These are phyloP conservation scores for Unio pictorum DNA, from an alignment of 2,888 invertebrate genomes.

Conservation along the genomic window DNA sequence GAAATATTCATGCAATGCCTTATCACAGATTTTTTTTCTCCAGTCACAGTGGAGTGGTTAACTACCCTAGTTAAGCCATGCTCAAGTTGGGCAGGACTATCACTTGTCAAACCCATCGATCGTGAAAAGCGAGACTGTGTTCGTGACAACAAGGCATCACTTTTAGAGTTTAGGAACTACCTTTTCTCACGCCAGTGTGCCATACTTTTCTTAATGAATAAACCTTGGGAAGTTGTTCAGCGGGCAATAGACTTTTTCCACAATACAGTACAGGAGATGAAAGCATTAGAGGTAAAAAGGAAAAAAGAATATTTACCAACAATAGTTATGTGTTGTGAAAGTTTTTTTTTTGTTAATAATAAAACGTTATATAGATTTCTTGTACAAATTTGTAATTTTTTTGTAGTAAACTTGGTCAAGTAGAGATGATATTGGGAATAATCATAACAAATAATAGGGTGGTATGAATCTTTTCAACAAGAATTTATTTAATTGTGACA, in stretches of 20 bases:
- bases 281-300: conserved; percentile 79
- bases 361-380: no score
- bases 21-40: conserved; percentile 9
- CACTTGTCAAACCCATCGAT: conserved; percentile 71
- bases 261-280: conserved; percentile 88
- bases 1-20: no score
- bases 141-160: conserved; percentile 76
- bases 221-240: conserved; percentile 91
- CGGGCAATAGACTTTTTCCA: conserved; percentile 91
- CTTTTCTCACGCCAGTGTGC: conserved; percentile 93
- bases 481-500: no score
- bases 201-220: conserved; percentile 76
- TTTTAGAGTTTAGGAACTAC: conserved; percentile 93
- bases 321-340: not conserved
- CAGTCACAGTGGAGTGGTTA: conserved; percentile 89
- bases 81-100: conserved; percentile 88
- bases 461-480: no score
- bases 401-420: no score
- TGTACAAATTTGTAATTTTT: no score
- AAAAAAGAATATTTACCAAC: not conserved
- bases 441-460: no score
- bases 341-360: no score
- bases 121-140: conserved; percentile 66
- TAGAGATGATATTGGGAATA: no score
- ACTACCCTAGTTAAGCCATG: conserved; percentile 85